Evolutionary conservation across 2,888 invertebrate genomes (phyloP).

Genomic region (Cephus rjabovi): DNA sequence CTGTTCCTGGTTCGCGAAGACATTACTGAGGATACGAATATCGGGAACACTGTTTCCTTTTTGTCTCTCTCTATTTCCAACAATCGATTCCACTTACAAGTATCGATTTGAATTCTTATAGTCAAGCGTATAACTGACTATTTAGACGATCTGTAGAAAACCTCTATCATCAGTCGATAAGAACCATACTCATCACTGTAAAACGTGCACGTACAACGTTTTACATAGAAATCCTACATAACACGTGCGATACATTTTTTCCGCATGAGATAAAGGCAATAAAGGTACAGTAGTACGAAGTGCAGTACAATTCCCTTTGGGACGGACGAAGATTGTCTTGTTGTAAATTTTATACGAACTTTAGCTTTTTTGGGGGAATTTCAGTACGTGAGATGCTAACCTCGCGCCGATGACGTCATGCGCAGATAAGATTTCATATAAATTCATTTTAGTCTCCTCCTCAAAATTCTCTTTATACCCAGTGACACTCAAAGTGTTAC

Average conservation of each 20-base stretch:
- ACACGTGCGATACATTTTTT: background rate
- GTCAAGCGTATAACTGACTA: background rate
- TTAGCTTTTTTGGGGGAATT: too few relatives aligned
- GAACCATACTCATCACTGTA: background rate
- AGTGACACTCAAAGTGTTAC: background rate
- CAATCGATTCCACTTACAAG: background rate
- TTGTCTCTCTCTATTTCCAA: background rate
- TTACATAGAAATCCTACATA: background rate
- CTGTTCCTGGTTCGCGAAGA: background rate
- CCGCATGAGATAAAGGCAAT: background rate
- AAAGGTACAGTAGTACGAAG: background rate
- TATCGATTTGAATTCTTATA: background rate
- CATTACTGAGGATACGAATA: background rate
- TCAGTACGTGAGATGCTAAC: too few relatives aligned
- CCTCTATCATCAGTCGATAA: background rate
- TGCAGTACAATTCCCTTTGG: background rate
- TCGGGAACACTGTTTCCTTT: background rate
- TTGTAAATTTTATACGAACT: background rate
- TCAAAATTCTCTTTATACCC: background rate
- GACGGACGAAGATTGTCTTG: background rate
- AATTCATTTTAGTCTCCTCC: background rate
- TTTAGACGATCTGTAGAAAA: background rate
- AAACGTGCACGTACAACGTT: background rate
- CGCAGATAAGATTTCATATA: background rate
- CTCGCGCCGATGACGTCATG: background rate